Conservation (phyloP, 1,140 invertebrate species). For the Drosophila virilis region DNA sequence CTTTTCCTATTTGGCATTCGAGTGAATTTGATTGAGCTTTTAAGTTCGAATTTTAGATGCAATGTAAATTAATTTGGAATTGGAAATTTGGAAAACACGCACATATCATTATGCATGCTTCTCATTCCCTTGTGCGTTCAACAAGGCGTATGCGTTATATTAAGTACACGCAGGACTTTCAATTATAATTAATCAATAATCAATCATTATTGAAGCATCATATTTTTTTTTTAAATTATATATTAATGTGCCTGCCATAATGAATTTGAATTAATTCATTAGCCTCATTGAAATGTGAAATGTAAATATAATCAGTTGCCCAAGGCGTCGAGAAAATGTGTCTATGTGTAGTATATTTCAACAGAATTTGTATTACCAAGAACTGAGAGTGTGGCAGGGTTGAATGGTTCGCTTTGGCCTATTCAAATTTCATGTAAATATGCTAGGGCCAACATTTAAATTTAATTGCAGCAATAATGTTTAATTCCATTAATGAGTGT, state of each 20-base stretch:
- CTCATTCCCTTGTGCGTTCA: not conserved
- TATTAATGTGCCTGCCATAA: not conserved
- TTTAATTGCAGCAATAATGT: slow-evolving; percentile 45
- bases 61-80: not conserved
- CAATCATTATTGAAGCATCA: not conserved
- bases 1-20: not conserved
- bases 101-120: not conserved
- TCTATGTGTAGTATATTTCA: too few relatives aligned
- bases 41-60: not conserved
- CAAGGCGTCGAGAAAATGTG: not conserved
- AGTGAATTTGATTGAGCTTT: not conserved
- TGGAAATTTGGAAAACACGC: not conserved
- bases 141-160: slow-evolving; percentile 29
- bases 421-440: slow-evolving; percentile 13
- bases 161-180: slow-evolving; percentile 3
- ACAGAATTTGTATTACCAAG: not conserved
- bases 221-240: not conserved
- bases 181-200: too few relatives aligned
- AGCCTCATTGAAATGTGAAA: slow-evolving; percentile 1
- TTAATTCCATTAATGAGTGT: slow-evolving; percentile 47
- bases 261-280: slow-evolving; percentile 14
- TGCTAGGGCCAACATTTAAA: slow-evolving; percentile 1
- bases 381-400: not conserved
- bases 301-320: not conserved
- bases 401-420: too few relatives aligned